Evolutionary conservation across 2,888 invertebrate species (phyloP).

Genomic region (Lochmaea capreae): DNA sequence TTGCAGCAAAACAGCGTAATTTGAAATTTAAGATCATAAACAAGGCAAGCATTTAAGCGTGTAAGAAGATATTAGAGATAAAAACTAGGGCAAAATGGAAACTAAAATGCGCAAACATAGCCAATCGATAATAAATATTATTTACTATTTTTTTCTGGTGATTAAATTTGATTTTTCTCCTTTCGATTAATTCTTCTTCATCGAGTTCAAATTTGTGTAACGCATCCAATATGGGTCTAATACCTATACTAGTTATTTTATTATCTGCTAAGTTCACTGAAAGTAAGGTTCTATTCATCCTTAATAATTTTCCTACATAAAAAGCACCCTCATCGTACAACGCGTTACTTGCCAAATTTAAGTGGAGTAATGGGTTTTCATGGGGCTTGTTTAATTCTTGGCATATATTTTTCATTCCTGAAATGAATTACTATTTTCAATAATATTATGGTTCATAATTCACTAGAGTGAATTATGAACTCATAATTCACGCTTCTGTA

Average conservation of each 20-base stretch:
- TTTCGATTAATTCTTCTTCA: conserved; percentile 58
- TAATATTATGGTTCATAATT: no score
- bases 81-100: no score
- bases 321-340: conserved; percentile 58
- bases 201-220: conserved; percentile 56
- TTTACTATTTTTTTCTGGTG: conserved; percentile 33
- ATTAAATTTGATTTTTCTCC: conserved; percentile 44
- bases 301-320: conserved; percentile 57
- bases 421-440: neutral
- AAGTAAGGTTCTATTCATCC: conserved; percentile 55
- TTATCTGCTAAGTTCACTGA: conserved; percentile 58
- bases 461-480: no score
- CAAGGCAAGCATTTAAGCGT: no score
- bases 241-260: conserved; percentile 55
- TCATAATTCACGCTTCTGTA: no score
- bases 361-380: conserved; percentile 51
- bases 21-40: no score
- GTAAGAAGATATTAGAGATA: no score
- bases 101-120: no score
- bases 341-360: conserved; percentile 62
- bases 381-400: conserved; percentile 9
- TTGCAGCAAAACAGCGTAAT: no score
- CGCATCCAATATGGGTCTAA: conserved; percentile 46
- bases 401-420: conserved; percentile 16
- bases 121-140: neutral